Evolutionary conservation across 1,140 invertebrate genomes (phyloP).

Genomic region (Heliconius hermathena): DNA sequence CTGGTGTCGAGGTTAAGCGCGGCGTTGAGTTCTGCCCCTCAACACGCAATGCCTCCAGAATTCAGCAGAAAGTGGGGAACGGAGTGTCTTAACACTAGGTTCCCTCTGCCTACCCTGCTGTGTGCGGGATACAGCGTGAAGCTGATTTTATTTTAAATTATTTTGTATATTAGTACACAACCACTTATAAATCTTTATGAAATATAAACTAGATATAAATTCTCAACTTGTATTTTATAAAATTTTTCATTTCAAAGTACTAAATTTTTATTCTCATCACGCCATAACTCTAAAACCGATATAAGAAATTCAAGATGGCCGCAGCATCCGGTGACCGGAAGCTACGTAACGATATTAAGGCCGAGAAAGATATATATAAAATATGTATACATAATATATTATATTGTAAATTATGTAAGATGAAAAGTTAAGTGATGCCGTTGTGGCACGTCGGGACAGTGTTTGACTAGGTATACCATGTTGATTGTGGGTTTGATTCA

Average conservation of each 20-base stretch:
- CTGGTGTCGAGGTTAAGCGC: no score
- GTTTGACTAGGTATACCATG: not conserved
- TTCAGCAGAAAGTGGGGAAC: no score
- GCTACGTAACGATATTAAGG: constrained; percentile 27
- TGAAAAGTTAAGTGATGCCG: no score
- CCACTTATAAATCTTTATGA: not conserved
- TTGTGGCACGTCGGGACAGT: no score
- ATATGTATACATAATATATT: not conserved
- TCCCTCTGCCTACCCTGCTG: no score
- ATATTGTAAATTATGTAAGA: no score
- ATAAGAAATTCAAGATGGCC: constrained; percentile 26
- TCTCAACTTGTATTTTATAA: not conserved
- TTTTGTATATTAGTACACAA: not conserved
- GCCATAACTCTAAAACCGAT: constrained; percentile 8
- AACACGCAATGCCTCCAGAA: no score
- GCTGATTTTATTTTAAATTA: no score
- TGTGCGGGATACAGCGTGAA: no score
- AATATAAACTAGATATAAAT: not conserved
- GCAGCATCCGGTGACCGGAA: constrained; percentile 33
- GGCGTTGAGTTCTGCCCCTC: no score
- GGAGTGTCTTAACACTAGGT: no score
- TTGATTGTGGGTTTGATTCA: not conserved
- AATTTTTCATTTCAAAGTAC: not conserved
- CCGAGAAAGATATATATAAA: not conserved
- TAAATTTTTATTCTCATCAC: constrained; percentile 1